Conservation (phyloP, 1,140 invertebrate species). For the Dolichoris vasculosae region DNA sequence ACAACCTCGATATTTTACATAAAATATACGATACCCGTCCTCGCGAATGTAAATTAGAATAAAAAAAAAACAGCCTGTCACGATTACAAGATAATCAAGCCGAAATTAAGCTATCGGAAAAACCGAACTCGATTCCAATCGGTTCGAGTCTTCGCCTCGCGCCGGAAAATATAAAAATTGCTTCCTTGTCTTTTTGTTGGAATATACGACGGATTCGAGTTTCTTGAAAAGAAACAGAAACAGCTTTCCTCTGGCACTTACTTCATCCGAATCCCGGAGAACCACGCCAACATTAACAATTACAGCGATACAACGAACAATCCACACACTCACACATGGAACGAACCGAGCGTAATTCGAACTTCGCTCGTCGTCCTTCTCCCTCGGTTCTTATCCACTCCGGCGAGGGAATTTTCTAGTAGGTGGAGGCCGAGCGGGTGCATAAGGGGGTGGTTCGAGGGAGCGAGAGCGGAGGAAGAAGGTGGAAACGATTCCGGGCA, state of each 20-base stretch:
- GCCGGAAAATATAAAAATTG: background rate
- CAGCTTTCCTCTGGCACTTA: background rate
- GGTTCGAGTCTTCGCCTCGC: no score
- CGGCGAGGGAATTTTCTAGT: constrained; percentile 39
- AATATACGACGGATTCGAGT: background rate
- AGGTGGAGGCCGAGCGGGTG: constrained; percentile 36
- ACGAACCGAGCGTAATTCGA: constrained; percentile 16
- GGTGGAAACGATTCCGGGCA: constrained; percentile 61
- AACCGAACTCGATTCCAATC: no score
- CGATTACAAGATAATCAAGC: no score
- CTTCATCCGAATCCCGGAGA: background rate
- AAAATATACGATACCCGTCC: no score
- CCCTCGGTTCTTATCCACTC: background rate
- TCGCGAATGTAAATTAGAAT: no score
- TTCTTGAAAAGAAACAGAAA: background rate
- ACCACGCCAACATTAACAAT: background rate
- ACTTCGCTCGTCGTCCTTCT: no score
- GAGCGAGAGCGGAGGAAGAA: background rate
- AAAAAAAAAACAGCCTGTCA: no score
- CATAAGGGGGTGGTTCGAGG: background rate
- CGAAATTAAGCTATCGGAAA: no score
- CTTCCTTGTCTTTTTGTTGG: background rate
- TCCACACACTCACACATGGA: no score
- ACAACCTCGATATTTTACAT: no score
- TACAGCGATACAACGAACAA: background rate